Base-by-base conservation (phyloP, 2,888 invertebrate species). In the Andrena hattorfiana region DNA sequence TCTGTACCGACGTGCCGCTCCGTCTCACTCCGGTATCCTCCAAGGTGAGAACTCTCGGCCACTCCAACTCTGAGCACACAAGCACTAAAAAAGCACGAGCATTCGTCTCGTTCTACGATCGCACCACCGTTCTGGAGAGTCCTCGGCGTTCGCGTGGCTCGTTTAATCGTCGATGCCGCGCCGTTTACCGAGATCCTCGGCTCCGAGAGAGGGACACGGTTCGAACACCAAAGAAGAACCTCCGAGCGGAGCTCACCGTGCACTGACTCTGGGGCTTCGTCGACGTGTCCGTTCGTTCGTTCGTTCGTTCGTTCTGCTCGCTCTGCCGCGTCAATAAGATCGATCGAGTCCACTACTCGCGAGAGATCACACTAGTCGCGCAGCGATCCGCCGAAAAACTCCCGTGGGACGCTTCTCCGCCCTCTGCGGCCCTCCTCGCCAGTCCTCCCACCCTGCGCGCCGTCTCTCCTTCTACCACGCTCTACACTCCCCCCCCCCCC, bases 301-400 rank as follows among this genome's bases (percentile, higher is more conserved):
- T 35, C 35, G 35, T 42, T 32, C 20, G 35, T 42, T 28, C 59
- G 42, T 16, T 30, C 32, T 49, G 75, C 48, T 67, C 62, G 77
- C 75, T 77, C 75, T 59, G 32, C 69, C 62, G 81, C 77, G 74
- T 83, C 86, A 85, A 87, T 88, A 87, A 87, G 81, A 88, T 85
- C 87, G 87, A 88, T 88, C 87, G 85, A 79, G 82, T 72, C 82
- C 78, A 74, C 81, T 80, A 85, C 85, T 85, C 87, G 81, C 83
- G 83, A 87, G 86, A 88, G 87, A 88, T 88, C 88, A 85, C 88
- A 86, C 88, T 83, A 78, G 81, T 78, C 88, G 85, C 87, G 85
- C 83, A 88, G 85, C 88, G 88, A 85, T 88, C 88, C 88, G 81
- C 88, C 85, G 88, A 85, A 89, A 86, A 87, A 89, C 89, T 85